Percentiles rank a stretch among this genome's conserved stretches.
These are phyloP conservation scores for Pheosia tremula DNA, from an alignment of 2,888 invertebrate genomes.

Conservation along the genomic window DNA sequence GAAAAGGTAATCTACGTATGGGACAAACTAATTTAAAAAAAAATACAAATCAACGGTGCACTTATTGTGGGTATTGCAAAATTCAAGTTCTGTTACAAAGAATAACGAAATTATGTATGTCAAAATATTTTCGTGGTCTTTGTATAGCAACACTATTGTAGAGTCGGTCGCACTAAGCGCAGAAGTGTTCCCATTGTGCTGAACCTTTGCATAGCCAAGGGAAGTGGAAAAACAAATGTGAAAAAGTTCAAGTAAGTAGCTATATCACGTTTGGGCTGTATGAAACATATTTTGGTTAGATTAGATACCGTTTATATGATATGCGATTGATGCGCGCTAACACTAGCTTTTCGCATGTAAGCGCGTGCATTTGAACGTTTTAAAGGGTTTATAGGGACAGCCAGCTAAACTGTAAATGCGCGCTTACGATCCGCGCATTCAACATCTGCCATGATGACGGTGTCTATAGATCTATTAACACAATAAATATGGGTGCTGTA, in stretches of 20 bases:
- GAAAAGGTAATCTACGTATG: too few relatives aligned
- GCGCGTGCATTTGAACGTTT: too few relatives aligned
- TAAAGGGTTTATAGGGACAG: too few relatives aligned
- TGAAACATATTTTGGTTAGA: slow-evolving; percentile 51
- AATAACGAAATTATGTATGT: background rate
- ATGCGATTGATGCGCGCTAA: too few relatives aligned
- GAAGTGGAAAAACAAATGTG: slow-evolving; percentile 53
- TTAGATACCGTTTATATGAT: slow-evolving; percentile 8
- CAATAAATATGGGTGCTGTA: slow-evolving; percentile 39
- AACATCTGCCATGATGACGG: too few relatives aligned
- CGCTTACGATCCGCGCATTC: too few relatives aligned
- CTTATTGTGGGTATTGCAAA: too few relatives aligned
- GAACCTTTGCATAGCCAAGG: slow-evolving; percentile 48
- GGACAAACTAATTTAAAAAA: too few relatives aligned
- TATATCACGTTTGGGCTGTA: slow-evolving; percentile 9
- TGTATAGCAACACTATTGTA: slow-evolving; percentile 36
- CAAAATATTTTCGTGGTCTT: slow-evolving; percentile 14
- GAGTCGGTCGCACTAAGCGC: slow-evolving; percentile 30
- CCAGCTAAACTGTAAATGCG: too few relatives aligned
- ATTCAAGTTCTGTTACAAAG: background rate
- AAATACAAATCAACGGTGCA: too few relatives aligned
- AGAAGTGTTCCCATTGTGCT: slow-evolving; percentile 59
- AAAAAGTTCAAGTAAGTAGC: slow-evolving; percentile 10
- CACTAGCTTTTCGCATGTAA: too few relatives aligned
- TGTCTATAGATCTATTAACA: slow-evolving; percentile 36